Base-by-base conservation (phyloP, 2,888 invertebrate species). In the Idaea biselata region DNA sequence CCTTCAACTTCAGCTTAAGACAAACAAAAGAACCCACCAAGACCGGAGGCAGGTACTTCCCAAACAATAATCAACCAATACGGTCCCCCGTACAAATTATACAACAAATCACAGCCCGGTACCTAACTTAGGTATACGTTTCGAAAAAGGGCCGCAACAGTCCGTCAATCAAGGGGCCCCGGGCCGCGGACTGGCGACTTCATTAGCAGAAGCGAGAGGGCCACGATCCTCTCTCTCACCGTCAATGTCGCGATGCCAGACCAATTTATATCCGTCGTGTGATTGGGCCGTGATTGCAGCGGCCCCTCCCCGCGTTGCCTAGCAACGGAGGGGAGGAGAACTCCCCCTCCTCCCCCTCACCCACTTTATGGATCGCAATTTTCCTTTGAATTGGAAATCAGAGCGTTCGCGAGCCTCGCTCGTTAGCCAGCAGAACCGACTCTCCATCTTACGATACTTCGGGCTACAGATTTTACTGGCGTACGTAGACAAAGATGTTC, bases 251-350 rank as follows among this genome's bases (percentile, higher is more conserved):
- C 89, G 88, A 83, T 84, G 84, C 83, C 82, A 83, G 88, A 91
- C 88, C 93, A 93, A 93, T 93, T 93, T 93, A 93, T 93, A 93
- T 90, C 93, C 90, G 93, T 91, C 93, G 91, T 88, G 89, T 93
- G 83, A 93, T 93, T 93, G 93, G 91, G 91, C 93, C 89, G 92
- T 91, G 93, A 93, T 93, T 93, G 89, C 87, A 82, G 91, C 86
- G 91, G 84, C 93, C 93, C 93, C 94, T 93, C 94, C 94, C 94
- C 92, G 93, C 94, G 94, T 94, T 92, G 88, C 94, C 88, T 93
- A 91, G 93, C 93, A 91, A 94, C 94, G 91, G 86, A 83, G 87
- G 89, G 92, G 87, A 84, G 92, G 87, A 84, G 81, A 67, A 69
- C 72, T 79, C 83, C 82, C 77, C 70, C 71, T 74, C 72, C 81